Percentiles rank a stretch among this genome's conserved stretches.
Conservation (phyloP, 2,888 invertebrate species). For the Drosophila prolongata region DNA sequence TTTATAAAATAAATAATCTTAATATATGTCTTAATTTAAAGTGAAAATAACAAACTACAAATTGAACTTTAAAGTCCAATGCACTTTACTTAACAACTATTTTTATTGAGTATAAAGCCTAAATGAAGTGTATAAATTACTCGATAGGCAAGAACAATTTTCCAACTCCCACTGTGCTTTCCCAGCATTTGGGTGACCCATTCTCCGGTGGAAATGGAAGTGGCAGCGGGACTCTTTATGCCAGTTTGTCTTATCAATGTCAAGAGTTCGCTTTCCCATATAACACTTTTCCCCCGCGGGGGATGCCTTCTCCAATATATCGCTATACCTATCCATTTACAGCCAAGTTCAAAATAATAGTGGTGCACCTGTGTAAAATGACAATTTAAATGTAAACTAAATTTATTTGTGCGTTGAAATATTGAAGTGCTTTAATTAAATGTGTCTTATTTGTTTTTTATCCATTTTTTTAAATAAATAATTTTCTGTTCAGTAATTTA, state of each 20-base stretch:
- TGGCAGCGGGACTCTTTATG: slow-evolving; percentile 23
- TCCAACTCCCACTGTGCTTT: background rate
- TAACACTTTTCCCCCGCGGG: slow-evolving; percentile 55
- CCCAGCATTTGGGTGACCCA: slow-evolving; percentile 10
- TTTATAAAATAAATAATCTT: too few species aligned
- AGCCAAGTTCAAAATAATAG: background rate
- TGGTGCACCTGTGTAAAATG: too few species aligned
- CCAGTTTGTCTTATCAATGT: slow-evolving; percentile 30
- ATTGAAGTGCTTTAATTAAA: too few species aligned
- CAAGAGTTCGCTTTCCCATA: slow-evolving; percentile 46
- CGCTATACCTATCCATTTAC: background rate
- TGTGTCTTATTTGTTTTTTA: too few species aligned
- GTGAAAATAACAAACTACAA: too few species aligned
- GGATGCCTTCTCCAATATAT: slow-evolving; percentile 1
- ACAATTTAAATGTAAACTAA: too few species aligned
- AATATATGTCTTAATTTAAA: too few species aligned
- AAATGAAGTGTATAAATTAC: background rate
- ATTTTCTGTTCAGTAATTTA: too few species aligned
- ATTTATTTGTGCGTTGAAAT: too few species aligned
- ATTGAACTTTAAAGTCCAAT: too few species aligned
- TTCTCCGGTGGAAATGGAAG: slow-evolving; percentile 12
- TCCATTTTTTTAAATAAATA: too few species aligned
- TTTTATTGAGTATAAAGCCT: background rate
- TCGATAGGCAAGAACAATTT: background rate
- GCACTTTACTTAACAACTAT: too few species aligned